Base-by-base conservation (phyloP, 2,113 vertebrate species). In the Strix uralensis region DNA sequence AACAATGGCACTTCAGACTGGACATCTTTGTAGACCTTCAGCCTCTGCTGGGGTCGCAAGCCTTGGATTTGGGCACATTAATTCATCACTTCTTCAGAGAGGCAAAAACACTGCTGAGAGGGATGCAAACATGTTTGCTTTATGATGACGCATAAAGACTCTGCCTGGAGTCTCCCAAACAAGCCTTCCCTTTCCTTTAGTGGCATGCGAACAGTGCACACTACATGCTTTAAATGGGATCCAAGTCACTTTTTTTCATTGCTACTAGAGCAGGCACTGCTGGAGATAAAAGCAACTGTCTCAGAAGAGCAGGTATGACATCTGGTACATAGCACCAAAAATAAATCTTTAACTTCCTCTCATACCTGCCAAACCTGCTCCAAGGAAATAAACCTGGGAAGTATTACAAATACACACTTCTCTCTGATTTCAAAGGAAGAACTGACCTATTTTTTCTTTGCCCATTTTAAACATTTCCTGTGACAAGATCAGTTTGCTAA, bases 281-380 rank as follows among this genome's bases (percentile, higher is more conserved):
- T 85, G 73, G 58, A 97, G 97, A 97, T 96, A 91, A 97, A 98
- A 98, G 97, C 73, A 92, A 94, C 92, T 91, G 95, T 96, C 97
- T 98, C 89, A 69, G 91, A 96, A 96, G 87, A 97, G 93, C 96
- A 95, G 95, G 96, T 89, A 93, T 95, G 97, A 96, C 97, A 97
- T 96, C 94, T 98, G 97, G 89, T 96, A 97, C 92, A 74, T 27
- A 61, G 91, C 96, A 86, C 96, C 95, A 80, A 96, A 97, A 96
- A 97, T 96, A 96, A 97, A 98, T 97, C 97, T 98, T 96, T 97
- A 96, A 97, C 96, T 98, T 96, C 92, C 86, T 82, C 92, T 94
- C 94, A 77, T 92, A 96, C 96, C 97, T 97, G 97, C 97, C 97
- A 96, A 92, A 89, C 93, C 67, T 63, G 93, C 94, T 94, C 82